Base-by-base conservation (phyloP, 1,140 invertebrate species). In the Plectrocnemia conspersa region DNA sequence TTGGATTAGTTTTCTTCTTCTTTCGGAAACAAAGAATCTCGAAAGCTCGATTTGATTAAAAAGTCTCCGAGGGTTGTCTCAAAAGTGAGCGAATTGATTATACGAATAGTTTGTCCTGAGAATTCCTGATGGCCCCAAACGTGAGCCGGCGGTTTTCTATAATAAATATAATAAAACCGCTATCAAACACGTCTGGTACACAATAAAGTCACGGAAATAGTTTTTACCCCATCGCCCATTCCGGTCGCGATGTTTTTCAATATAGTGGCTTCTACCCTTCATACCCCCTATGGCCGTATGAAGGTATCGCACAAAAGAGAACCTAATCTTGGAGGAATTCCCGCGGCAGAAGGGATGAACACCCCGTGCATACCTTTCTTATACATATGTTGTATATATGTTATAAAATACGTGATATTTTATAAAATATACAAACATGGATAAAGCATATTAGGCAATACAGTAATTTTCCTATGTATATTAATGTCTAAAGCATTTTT, bases 241-340 rank as follows among this genome's bases (percentile, higher is more conserved):
- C 50, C 38, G 7, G 9, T 44, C 36, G 21, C 23, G 50, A 50
- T 41, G 50, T 53, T 53, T 53, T 54, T 54, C 52, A 54, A 54
- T 54, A 54, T 48, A 41, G 35, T 42, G 50, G 13, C 19, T 47
- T 35, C n/a, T 38, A 38, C 33, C 38, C 10, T 2, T 19, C 16
- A 21, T 45, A 45, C 21, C 42, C 22, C 21, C 42, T 16, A 45
- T 6, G 27, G 22, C 10, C 13, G 22, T 27, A n/a, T n/a, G n/a
- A n/a, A n/a, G n/a, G n/a, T 16, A 5, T n/a, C 23, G 42, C 42
- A 45, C 42, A 45, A 50, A 50, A 44, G 42, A 15, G 42, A 45
- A 54, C 41, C 52, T 46, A 44, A 54, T 54, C 52, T 54, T 54
- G 19, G 18, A 45, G 41, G 52, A 54, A 54, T 54, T 54, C 52